phyloP scores from a whole-genome alignment of 2,888 invertebrate genomes.

The Ganaspis brasiliensis region DNA sequence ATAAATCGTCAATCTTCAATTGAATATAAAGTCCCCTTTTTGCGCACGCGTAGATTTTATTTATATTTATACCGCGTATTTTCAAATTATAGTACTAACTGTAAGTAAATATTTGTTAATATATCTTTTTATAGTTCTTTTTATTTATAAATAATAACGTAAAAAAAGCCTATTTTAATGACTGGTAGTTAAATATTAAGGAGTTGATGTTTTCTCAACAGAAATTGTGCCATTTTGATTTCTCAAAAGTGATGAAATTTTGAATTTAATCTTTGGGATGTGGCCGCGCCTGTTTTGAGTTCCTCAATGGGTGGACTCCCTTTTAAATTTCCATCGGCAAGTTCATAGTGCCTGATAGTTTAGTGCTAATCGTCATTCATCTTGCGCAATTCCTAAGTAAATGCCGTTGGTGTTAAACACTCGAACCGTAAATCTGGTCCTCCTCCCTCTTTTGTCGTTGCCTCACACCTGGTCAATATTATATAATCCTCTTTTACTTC shows the following conservation, averaged over 20 bases:
- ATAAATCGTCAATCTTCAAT: no score
- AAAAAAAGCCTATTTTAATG: no score
- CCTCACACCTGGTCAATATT: conserved; percentile 35
- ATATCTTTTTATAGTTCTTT: no score
- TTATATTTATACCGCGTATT: background rate
- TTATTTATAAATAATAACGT: no score
- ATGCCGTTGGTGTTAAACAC: conserved; percentile 44
- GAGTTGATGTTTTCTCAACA: background rate
- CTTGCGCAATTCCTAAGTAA: conserved; percentile 64
- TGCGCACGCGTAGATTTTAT: background rate
- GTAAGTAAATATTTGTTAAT: no score
- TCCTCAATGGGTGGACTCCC: conserved; percentile 45
- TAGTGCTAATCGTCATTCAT: conserved; percentile 56
- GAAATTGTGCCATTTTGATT: background rate
- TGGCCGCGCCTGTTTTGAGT: conserved; percentile 44
- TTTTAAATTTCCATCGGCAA: conserved; percentile 41
- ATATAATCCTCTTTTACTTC: conserved; percentile 23
- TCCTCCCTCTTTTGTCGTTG: conserved; percentile 38
- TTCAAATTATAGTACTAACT: background rate
- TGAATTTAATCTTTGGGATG: conserved; percentile 15
- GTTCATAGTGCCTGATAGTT: conserved; percentile 42
- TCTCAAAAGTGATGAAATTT: conserved; percentile 31
- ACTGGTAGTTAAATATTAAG: background rate
- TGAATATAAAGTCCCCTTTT: no score
- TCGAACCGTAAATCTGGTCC: conserved; percentile 38